phyloP scores from a whole-genome alignment of 2,113 vertebrate genomes.

The Numida meleagris region DNA sequence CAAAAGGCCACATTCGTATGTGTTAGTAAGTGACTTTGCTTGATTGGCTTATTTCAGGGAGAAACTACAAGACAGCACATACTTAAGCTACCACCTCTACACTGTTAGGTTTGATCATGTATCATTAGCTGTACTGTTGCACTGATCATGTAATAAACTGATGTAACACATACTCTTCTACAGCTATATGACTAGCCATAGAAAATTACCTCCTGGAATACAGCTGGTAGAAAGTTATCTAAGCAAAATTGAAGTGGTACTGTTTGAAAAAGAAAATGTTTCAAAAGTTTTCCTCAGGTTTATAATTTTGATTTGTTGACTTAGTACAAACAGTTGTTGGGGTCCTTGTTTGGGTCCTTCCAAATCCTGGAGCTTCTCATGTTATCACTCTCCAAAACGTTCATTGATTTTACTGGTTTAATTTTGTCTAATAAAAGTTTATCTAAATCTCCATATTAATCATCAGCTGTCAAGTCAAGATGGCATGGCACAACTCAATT shows the following conservation, averaged over 20 bases:
- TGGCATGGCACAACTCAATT: accelerated
- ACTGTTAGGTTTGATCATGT: background rate
- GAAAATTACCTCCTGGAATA: background rate
- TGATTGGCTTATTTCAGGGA: background rate
- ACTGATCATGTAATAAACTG: background rate
- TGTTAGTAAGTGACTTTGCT: background rate
- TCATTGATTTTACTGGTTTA: background rate
- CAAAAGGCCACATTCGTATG: background rate
- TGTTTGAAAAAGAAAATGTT: background rate
- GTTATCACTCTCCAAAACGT: background rate
- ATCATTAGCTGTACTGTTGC: background rate
- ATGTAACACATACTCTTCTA: background rate
- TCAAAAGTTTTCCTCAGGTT: background rate
- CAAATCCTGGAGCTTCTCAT: background rate
- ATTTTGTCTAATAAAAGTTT: background rate
- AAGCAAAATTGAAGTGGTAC: background rate
- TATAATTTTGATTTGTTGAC: background rate
- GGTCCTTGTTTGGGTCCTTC: background rate
- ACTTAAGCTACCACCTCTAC: background rate
- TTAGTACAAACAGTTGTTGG: background rate
- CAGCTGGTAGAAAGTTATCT: background rate
- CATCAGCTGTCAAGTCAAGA: background rate
- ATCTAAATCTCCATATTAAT: background rate
- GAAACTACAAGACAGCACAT: background rate
- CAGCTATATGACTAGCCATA: background rate